Percentiles rank a stretch among this genome's conserved stretches.
Conservation (phyloP, 2,888 invertebrate species). For the Tinea semifulvella region DNA sequence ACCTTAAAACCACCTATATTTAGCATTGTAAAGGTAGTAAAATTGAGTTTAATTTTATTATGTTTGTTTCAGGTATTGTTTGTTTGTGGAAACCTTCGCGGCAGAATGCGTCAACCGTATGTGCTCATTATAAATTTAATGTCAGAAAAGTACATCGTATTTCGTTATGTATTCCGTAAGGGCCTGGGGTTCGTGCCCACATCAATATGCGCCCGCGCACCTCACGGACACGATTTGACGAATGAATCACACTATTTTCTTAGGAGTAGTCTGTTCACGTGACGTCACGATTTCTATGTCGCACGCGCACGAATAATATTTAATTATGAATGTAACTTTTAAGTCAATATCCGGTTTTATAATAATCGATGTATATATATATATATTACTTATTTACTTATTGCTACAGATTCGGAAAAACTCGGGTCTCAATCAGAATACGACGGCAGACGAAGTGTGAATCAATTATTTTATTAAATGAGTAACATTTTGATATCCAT, state of each 20-base stretch:
- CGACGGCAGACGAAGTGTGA: too few species aligned
- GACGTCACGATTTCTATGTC: conserved; percentile 58
- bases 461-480: too few species aligned
- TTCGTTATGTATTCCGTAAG: conserved; percentile 44
- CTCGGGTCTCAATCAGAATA: too few species aligned
- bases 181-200: conserved; percentile 34
- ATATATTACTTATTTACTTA: too few species aligned
- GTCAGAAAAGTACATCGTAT: conserved; percentile 19
- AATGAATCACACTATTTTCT: conserved; percentile 54
- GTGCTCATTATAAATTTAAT: conserved; percentile 11
- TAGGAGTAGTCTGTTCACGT: conserved; percentile 36
- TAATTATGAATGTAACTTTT: conserved; percentile 37
- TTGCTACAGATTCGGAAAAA: too few species aligned
- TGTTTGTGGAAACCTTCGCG: neutral
- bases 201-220: conserved; percentile 60
- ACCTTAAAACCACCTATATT: too few species aligned
- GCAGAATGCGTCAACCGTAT: neutral
- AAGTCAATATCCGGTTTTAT: conserved; percentile 37
- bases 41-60: neutral
- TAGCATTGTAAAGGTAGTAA: conserved; percentile 2
- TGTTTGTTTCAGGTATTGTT: conserved; percentile 10
- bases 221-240: conserved; percentile 50
- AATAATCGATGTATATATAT: too few species aligned
- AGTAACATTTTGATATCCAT: too few species aligned
- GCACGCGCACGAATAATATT: conserved; percentile 49